Evolutionary conservation across 2,888 invertebrate species (phyloP), one percentile per base, ranked within the genome.

Genomic region (Oligia strigilis): DNA sequence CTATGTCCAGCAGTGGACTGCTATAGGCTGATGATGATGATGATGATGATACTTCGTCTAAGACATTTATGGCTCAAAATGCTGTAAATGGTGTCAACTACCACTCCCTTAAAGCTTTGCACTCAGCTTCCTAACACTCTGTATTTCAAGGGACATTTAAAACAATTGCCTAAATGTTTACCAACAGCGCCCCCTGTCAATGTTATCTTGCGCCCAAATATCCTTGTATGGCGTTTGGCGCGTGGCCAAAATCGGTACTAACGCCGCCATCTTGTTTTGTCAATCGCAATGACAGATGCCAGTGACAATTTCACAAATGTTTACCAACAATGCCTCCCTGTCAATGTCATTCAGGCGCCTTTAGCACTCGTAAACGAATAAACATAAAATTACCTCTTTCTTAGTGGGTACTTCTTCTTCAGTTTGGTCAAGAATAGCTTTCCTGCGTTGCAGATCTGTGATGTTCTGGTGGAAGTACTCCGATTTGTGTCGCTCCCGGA

Each of bases 401-500:
- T 91, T 77, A 84, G 85, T 64, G 0, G 88, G 85, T 11, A 84
- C 86, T n/a, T 88, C 86, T 36, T 94, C 93, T 13, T 91, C 90
- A 23, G 92, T 89, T 77, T 93, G 88, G 0, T 92, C 91, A 11
- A 95, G 78, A 72, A 94, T 86, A 46, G 91, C 83, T 83, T 95
- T 95, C 77, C 88, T 93, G 19, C 91, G 92, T 72, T 93, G 89
- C 36, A 96, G 76, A 84, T 97, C 96, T 0, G 93, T 87, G 85
- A 97, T 95, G 43, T 93, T 92, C 85, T 94, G 94, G 43, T 96
- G 96, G 78, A 92, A 92, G 36, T 75, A 83, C 78, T 96, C 95
- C 0, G 95, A 94, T 81, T 95, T 96, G 85, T 95, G 96, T 46
- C 94, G 92, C 81, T 97, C 97, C 77, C 93, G 94, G 80, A 94